A percentile compares a stretch with the other conserved stretches of the same genome.
phyloP scores from a whole-genome alignment of 1,140 invertebrate species.

The Parasteatoda tepidariorum region DNA sequence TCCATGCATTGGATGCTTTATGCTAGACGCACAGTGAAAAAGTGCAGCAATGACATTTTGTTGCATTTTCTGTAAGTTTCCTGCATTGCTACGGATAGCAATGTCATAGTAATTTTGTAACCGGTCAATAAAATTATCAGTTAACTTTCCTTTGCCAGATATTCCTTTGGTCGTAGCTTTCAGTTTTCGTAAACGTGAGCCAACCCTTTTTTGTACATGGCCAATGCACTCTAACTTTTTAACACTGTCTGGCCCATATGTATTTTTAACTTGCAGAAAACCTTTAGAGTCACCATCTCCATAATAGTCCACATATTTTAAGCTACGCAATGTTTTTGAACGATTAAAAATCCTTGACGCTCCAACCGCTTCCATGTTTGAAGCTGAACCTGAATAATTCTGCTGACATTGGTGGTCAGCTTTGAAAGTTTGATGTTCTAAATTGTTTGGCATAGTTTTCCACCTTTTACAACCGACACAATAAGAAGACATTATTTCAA shows the following conservation, averaged over 20 bases:
- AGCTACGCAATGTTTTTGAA: background rate
- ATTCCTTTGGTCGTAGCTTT: background rate
- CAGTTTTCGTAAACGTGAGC: background rate
- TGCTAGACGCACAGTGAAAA: background rate
- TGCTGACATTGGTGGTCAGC: background rate
- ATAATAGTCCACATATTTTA: background rate
- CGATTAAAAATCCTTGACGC: background rate
- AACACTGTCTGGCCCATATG: too few relatives aligned
- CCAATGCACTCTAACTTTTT: background rate
- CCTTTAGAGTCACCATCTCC: too few relatives aligned
- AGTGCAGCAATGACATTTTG: background rate
- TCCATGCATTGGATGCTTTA: background rate
- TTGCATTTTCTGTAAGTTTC: background rate
- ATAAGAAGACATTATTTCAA: too few relatives aligned
- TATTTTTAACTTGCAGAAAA: too few relatives aligned
- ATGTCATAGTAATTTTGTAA: background rate
- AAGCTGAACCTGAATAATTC: background rate
- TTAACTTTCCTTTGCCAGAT: background rate
- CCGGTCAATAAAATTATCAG: background rate
- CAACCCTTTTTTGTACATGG: background rate
- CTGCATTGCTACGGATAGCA: background rate
- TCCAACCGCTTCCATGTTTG: background rate
- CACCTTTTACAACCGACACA: too few relatives aligned
- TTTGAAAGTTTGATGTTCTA: too few relatives aligned
- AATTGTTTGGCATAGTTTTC: too few relatives aligned